Conservation (phyloP, 2,113 vertebrate species). For the Phoxinus phoxinus region DNA sequence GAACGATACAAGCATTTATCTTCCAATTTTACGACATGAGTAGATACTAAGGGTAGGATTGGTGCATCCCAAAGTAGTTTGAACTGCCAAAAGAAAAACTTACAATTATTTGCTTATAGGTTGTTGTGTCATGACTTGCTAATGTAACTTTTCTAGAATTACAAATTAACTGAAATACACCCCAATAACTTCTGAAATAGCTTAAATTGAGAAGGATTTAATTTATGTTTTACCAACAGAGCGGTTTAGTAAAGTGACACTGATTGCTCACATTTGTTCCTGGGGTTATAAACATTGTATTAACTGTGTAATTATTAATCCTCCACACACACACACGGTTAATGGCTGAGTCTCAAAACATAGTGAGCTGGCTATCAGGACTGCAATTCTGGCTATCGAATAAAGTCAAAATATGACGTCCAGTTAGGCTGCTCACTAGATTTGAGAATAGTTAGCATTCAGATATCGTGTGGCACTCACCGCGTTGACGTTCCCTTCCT, state of each 20-base stretch:
- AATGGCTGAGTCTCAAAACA: neutral
- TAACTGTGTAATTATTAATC: constrained; percentile 7
- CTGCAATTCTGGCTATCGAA: neutral
- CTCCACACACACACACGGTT: neutral
- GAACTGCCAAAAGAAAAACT: neutral
- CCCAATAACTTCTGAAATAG: neutral
- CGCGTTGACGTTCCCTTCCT: constrained; percentile 99
- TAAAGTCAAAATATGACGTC: neutral
- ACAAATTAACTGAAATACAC: neutral
- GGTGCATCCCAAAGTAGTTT: neutral
- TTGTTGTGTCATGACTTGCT: neutral
- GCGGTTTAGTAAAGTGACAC: neutral
- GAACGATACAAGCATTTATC: neutral
- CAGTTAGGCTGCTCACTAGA: neutral
- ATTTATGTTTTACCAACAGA: neutral
- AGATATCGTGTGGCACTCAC: constrained; percentile 76
- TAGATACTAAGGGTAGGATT: neutral
- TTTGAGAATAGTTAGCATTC: neutral
- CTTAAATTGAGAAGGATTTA: neutral
- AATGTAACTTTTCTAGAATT: neutral
- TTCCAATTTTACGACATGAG: neutral
- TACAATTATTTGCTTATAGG: neutral
- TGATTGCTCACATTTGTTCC: neutral
- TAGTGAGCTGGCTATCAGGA: neutral
- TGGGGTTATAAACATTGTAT: constrained; percentile 19